Evolutionary conservation across 2,113 vertebrate genomes (phyloP).

Genomic region (Electrona antarctica): DNA sequence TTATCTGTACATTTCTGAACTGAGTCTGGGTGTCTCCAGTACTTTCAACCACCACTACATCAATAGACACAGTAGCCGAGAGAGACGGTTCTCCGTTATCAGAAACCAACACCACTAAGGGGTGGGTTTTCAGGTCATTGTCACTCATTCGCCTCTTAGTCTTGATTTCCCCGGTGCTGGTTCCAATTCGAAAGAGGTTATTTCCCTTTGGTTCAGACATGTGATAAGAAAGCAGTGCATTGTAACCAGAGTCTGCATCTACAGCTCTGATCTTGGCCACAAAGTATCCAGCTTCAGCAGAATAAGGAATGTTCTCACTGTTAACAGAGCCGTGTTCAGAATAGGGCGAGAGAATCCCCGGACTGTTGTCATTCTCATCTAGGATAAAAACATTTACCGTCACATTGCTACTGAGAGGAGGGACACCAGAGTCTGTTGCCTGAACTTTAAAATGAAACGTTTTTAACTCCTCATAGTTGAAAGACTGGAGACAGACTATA

Average conservation of each 20-base stretch:
- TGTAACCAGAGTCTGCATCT: slow-evolving; percentile 61
- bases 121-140: slow-evolving; percentile 49
- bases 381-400: slow-evolving; percentile 72
- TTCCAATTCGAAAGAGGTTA: slow-evolving; percentile 56
- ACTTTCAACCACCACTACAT: slow-evolving; percentile 76
- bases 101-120: slow-evolving; percentile 67
- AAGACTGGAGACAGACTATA: slow-evolving; percentile 79
- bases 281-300: slow-evolving; percentile 52
- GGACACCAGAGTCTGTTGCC: slow-evolving; percentile 82
- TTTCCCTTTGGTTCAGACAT: slow-evolving; percentile 45
- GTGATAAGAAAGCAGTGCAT: slow-evolving; percentile 57
- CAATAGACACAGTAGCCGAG: slow-evolving; percentile 62
- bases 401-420: slow-evolving; percentile 66
- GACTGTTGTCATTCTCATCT: slow-evolving; percentile 49
- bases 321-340: slow-evolving; percentile 58
- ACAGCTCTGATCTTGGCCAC: slow-evolving; percentile 58
- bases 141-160: slow-evolving; percentile 53
- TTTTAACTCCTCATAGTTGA: slow-evolving; percentile 84
- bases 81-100: slow-evolving; percentile 79
- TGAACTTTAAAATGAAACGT: slow-evolving; percentile 81
- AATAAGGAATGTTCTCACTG: slow-evolving; percentile 55
- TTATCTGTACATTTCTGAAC: slow-evolving; percentile 74
- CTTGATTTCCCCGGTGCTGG: slow-evolving; percentile 48
- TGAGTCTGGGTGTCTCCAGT: slow-evolving; percentile 72
- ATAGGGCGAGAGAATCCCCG: slow-evolving; percentile 45